Percentiles rank a stretch among this genome's conserved stretches.
These are phyloP conservation scores for Harlomillsia oculata DNA, from an alignment of 1,140 invertebrate genomes.

Conservation along the genomic window DNA sequence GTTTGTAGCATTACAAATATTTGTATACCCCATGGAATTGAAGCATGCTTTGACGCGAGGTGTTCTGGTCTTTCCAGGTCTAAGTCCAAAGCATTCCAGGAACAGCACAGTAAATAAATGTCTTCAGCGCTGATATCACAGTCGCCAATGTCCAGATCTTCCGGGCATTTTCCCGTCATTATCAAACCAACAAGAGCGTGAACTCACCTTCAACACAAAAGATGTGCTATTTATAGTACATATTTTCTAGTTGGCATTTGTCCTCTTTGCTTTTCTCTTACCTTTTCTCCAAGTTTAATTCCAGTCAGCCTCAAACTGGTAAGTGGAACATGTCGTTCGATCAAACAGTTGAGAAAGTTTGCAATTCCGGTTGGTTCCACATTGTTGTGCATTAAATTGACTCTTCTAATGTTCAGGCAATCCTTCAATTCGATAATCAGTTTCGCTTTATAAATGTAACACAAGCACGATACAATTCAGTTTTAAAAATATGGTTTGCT, in stretches of 20 bases:
- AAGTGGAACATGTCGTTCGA: constrained; percentile 1
- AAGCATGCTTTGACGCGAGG: no score
- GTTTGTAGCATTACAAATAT: no score
- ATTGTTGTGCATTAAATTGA: constrained; percentile 15
- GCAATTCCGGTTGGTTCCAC: not conserved
- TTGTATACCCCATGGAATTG: no score
- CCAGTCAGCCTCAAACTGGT: constrained; percentile 7
- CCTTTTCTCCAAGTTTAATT: constrained; percentile 15
- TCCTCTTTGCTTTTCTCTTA: not conserved
- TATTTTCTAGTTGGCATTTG: not conserved
- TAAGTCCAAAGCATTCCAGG: constrained; percentile 11
- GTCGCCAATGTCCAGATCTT: constrained; percentile 13
- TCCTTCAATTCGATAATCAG: no score
- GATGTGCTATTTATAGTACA: not conserved
- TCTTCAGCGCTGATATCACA: constrained; percentile 8
- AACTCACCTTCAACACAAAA: constrained; percentile 11
- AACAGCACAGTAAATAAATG: constrained; percentile 13
- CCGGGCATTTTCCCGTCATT: constrained; percentile 5
- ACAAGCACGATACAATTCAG: no score
- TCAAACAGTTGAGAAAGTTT: not conserved
- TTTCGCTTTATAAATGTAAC: no score
- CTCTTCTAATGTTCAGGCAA: not conserved
- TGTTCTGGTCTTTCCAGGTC: constrained; percentile 6
- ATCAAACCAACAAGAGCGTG: constrained; percentile 6
- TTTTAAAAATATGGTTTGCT: not conserved